These are phyloP conservation scores for Mus spicilegus DNA, from an alignment of 2,113 vertebrate species.

Conservation along the genomic window DNA sequence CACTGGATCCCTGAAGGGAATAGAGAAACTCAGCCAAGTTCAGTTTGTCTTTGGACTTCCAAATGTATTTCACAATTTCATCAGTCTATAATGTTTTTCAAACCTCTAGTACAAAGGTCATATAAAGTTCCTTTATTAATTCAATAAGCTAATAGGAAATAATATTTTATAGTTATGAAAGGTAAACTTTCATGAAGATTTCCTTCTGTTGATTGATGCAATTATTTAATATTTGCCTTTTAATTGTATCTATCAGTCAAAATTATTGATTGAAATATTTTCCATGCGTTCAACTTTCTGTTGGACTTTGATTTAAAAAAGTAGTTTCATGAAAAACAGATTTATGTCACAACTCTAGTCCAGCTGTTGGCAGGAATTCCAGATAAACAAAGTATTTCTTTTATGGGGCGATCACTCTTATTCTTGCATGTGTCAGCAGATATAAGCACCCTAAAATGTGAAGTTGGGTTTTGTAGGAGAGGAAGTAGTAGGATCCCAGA, in stretches of 20 bases:
- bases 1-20: neutral
- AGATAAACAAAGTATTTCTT: slow-evolving; percentile 14
- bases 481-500: neutral
- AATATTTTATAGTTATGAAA: neutral
- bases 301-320: slow-evolving; percentile 61
- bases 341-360: slow-evolving; percentile 19
- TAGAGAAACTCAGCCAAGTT: neutral
- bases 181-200: neutral
- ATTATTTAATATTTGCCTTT: slow-evolving; percentile 22
- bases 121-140: neutral
- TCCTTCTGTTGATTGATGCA: neutral
- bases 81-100: neutral
- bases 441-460: neutral
- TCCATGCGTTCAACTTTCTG: slow-evolving; percentile 10
- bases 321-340: slow-evolving; percentile 56
- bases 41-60: neutral
- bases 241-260: neutral
- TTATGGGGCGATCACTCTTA: neutral
- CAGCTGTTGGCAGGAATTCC: neutral
- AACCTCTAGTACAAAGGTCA: slow-evolving; percentile 26
- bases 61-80: slow-evolving; percentile 19
- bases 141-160: slow-evolving; percentile 16
- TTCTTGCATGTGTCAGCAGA: neutral
- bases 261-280: neutral
- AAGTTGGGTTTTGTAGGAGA: neutral